Evolutionary conservation across 2,797 vertebrate genomes (phyloP).

Genomic region (Onychomys leucogaster): DNA sequence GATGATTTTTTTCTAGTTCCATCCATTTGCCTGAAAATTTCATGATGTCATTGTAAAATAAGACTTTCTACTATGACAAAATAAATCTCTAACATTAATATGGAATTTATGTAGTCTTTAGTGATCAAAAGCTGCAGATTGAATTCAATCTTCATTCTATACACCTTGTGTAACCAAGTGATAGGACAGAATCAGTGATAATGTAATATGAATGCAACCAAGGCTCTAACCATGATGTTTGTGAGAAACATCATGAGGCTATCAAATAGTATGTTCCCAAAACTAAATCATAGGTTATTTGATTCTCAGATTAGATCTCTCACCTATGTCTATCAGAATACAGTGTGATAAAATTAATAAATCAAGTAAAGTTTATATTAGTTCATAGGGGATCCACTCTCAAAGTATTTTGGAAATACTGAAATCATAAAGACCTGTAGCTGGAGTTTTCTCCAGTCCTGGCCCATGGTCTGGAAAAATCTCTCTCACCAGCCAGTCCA

Average conservation of each 20-base stretch:
- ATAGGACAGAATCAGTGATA: neutral
- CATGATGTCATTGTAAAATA: neutral
- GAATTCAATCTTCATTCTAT: neutral
- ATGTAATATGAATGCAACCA: neutral
- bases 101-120: neutral
- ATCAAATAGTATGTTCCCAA: neutral
- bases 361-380: neutral
- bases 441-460: too few relatives aligned
- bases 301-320: neutral
- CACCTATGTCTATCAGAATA: neutral
- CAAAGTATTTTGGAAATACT: neutral
- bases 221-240: neutral
- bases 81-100: neutral
- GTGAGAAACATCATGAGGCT: neutral
- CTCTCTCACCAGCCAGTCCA: too few relatives aligned
- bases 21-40: too few relatives aligned
- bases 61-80: conserved; percentile 27
- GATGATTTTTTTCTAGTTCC: too few relatives aligned
- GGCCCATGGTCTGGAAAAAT: too few relatives aligned
- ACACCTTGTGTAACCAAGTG: neutral
- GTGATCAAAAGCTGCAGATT: neutral
- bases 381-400: neutral
- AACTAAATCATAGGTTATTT: neutral
- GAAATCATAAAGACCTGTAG: neutral
- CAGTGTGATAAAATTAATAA: neutral